Base-by-base conservation (phyloP, 2,113 vertebrate species). In the Prunella himalayana region DNA sequence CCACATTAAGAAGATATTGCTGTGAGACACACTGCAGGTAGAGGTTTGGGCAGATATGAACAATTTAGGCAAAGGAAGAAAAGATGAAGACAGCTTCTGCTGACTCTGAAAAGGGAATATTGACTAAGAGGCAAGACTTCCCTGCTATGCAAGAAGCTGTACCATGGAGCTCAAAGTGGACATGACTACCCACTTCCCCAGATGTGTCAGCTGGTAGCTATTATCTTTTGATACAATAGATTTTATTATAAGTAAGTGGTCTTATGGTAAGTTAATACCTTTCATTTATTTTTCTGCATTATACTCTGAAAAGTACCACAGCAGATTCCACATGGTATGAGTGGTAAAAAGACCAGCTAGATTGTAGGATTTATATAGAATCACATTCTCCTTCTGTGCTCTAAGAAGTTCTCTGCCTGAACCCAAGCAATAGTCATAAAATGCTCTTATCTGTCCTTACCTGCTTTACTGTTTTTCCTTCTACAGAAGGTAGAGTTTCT, bases 31-130 rank as follows among this genome's bases (percentile, higher is more conserved):
- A 44, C 19, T 93, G 69, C 83, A 95, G 88, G 72, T 92, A 90
- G 80, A 86, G 53, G 60, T 90, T 90, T 83, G 60, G 33, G 72
- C 59, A 92, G 69, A 92, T 59, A 91, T 84, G 66, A 84, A 94
- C 91, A 95, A 94, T 84, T 93, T 91, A 95, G 77, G 80, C 65
- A 95, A 93, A 86, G 31, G 64, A 90, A 66, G 42, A 71, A 90
- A 88, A 73, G 42, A 90, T 23, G 39, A 83, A 59, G 41, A 59
- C 2, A 14, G 57, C 35, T 86, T 83, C 68, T 95, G 86, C 77
- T 88, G 80, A 84, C 86, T 91, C 16, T 30, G 72, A 71, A 70
- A 80, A 93, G 47, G 59, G 86, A 94, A 82, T 90, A 77, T 3
- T 96, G 88, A 84, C 44, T 56, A 31, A 68, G 23, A 73, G 72